These are phyloP conservation scores for Vulpes vulpes DNA, from an alignment of 2,113 vertebrate genomes.

Conservation along the genomic window DNA sequence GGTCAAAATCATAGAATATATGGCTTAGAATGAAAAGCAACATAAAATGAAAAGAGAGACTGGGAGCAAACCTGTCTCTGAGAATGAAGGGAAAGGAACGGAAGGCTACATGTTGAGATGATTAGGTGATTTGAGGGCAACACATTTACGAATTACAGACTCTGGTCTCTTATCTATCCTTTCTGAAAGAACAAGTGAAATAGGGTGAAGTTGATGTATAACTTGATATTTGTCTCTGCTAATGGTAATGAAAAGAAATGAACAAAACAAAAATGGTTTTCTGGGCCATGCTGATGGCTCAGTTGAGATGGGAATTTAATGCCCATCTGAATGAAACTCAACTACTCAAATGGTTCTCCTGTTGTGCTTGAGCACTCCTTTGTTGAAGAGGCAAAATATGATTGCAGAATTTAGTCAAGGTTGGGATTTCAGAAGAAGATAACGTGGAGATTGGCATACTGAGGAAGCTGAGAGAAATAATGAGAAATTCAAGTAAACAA, in stretches of 20 bases:
- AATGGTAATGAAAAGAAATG: not conserved
- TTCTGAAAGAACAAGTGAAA: not conserved
- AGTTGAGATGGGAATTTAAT: not conserved
- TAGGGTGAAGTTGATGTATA: not conserved
- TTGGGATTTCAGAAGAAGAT: not conserved
- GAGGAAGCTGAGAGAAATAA: not conserved
- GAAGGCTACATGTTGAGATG: not conserved
- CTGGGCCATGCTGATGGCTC: not conserved
- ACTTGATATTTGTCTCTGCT: not conserved
- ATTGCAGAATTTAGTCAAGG: not conserved
- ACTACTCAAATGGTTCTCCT: not conserved
- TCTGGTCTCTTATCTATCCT: not conserved
- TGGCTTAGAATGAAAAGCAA: constrained; percentile 7
- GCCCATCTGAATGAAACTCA: not conserved
- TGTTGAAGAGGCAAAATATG: not conserved
- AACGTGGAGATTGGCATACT: not conserved
- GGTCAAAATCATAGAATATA: not conserved
- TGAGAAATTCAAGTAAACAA: not conserved
- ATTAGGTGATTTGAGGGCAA: not conserved
- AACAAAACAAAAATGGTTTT: not conserved
- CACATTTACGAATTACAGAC: not conserved
- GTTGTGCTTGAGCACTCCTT: not conserved
- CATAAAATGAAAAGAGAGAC: not conserved
- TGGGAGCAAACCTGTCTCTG: not conserved
- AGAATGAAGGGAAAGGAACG: not conserved